Conservation (phyloP, 2,888 invertebrate genomes). For the Sympetrum striolatum region DNA sequence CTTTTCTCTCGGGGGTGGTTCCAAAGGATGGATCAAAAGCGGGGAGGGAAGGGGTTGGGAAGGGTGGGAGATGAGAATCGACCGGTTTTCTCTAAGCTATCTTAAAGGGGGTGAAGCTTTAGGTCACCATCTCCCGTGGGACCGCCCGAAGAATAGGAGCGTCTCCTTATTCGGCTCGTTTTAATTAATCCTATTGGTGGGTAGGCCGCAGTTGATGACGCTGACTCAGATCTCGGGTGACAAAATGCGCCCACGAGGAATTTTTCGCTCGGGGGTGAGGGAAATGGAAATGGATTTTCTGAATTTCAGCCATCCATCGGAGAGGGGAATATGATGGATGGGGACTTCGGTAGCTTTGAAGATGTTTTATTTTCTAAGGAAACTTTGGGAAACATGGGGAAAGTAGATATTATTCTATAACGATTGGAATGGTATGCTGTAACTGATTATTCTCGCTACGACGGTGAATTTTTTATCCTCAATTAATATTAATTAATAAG, state of each 20-base stretch:
- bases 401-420: no score
- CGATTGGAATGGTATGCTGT: no score
- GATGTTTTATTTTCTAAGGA: background rate
- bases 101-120: background rate
- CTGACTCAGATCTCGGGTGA: background rate
- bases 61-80: conserved; percentile 4
- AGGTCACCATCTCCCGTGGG: background rate
- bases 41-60: background rate
- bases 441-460: no score
- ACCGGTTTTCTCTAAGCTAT: background rate
- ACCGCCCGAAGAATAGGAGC: background rate
- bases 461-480: no score
- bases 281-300: background rate
- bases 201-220: conserved; percentile 23
- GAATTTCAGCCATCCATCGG: background rate
- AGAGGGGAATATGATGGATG: background rate
- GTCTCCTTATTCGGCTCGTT: conserved; percentile 9
- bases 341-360: background rate
- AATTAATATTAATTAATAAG: no score
- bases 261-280: background rate
- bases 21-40: background rate
- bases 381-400: no score
- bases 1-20: conserved; percentile 6
- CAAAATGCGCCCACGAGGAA: conserved; percentile 4
- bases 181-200: conserved; percentile 37